Evolutionary conservation across 2,113 vertebrate species (phyloP).

Genomic region (Lagopus leucura): DNA sequence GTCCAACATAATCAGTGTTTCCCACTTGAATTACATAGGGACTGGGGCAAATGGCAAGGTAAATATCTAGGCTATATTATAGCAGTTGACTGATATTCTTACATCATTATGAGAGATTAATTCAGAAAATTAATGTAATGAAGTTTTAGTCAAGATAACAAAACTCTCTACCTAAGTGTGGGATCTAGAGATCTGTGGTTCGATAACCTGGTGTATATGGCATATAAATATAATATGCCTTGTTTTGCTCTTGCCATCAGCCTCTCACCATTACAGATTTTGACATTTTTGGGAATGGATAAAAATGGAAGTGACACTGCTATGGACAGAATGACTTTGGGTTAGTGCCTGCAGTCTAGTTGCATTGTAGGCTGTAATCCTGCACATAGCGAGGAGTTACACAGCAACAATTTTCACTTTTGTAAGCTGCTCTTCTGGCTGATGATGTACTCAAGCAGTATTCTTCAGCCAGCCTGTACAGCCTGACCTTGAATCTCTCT

Average conservation of each 20-base stretch:
- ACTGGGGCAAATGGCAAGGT: not conserved
- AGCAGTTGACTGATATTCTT: not conserved
- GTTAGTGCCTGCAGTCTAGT: not conserved
- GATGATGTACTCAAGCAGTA: not conserved
- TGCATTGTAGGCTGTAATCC: not conserved
- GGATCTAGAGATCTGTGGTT: not conserved
- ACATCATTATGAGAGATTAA: not conserved
- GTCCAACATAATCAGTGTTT: not conserved
- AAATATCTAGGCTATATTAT: not conserved
- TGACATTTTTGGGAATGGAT: not conserved
- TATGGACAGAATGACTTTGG: accelerated
- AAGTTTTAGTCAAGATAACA: not conserved
- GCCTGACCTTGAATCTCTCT: no score
- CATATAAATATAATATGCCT: not conserved
- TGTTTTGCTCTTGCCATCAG: not conserved
- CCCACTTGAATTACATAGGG: not conserved
- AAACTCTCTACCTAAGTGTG: not conserved
- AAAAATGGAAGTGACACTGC: not conserved
- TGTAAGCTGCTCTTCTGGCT: not conserved
- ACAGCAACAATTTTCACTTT: not conserved
- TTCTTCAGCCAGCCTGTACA: not conserved
- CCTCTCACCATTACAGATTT: not conserved
- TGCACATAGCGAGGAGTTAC: not conserved
- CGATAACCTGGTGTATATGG: not conserved
- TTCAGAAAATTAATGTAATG: not conserved